phyloP scores from a whole-genome alignment of 2,797 vertebrate genomes.

The Rhinatrema bivittatum region DNA sequence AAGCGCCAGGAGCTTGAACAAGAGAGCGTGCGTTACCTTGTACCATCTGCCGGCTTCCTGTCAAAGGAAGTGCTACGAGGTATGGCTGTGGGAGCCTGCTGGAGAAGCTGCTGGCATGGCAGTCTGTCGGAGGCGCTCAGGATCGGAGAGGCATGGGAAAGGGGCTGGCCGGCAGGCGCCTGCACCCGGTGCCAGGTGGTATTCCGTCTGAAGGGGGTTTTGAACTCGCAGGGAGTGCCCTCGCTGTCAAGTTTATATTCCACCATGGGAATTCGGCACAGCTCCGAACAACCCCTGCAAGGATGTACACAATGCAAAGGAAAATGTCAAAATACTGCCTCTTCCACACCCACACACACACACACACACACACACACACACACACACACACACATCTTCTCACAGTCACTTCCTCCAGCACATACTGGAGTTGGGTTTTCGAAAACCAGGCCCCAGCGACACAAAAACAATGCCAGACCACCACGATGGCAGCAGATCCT shows the following conservation, averaged over 20 bases:
- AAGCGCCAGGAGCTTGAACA: slow-evolving; percentile 1
- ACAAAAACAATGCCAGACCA: too few species aligned
- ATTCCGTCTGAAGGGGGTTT: slow-evolving; percentile 93
- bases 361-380: not conserved
- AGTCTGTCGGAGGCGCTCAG: slow-evolving; percentile 76
- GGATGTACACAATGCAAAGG: slow-evolving; percentile 3
- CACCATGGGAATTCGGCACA: slow-evolving; percentile 95
- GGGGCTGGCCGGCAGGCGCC: slow-evolving; percentile 66
- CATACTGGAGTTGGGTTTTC: too few species aligned
- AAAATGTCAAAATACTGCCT: too few species aligned
- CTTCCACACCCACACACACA: too few species aligned
- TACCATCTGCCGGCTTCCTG: slow-evolving; percentile 83
- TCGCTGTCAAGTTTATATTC: slow-evolving; percentile 97
- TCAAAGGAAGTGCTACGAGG: slow-evolving; percentile 93
- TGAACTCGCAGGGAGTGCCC: slow-evolving; percentile 94
- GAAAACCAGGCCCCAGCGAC: too few species aligned
- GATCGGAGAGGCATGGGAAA: slow-evolving; percentile 79
- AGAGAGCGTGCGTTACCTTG: slow-evolving; percentile 60
- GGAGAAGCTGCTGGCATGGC: slow-evolving; percentile 83
- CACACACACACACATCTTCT: not conserved
- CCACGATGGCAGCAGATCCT: too few species aligned
- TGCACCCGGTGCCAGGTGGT: slow-evolving; percentile 94
- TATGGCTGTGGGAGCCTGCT: slow-evolving; percentile 78
- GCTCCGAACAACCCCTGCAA: slow-evolving; percentile 88
- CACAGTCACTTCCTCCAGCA: not conserved